phyloP scores from a whole-genome alignment of 1,140 invertebrate genomes.

The Aporrectodea caliginosa region DNA sequence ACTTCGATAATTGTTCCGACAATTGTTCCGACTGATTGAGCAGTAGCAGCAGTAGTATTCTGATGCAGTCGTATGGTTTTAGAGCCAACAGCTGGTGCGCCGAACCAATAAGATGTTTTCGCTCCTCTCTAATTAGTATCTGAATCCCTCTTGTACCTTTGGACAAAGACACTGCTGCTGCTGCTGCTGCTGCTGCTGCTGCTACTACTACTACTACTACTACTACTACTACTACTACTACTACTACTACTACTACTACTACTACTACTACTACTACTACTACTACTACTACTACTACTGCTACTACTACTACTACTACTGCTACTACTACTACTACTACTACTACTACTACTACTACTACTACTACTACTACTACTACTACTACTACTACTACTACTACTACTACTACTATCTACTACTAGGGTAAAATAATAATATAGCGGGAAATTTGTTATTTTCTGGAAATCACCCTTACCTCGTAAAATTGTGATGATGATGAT shows the following conservation, averaged over 20 bases:
- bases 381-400: conserved; percentile 28
- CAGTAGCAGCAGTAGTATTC: too few species aligned
- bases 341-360: conserved; percentile 34
- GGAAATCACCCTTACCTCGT: neutral
- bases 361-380: conserved; percentile 34
- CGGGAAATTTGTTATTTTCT: neutral
- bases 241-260: conserved; percentile 30
- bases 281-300: conserved; percentile 27
- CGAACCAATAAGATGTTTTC: too few species aligned
- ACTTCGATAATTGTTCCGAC: too few species aligned
- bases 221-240: conserved; percentile 30
- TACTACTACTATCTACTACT: neutral
- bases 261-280: conserved; percentile 31
- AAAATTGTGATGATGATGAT: neutral
- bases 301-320: conserved; percentile 30
- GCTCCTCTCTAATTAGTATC: neutral
- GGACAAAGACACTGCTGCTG: neutral
- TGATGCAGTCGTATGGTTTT: too few species aligned
- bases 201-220: conserved; percentile 1
- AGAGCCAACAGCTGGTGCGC: too few species aligned
- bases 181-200: neutral
- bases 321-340: conserved; percentile 33
- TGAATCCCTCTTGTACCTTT: neutral
- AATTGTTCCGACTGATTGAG: too few species aligned
- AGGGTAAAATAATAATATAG: neutral